Evolutionary conservation across 2,113 vertebrate species (phyloP).

Genomic region (Semnopithecus entellus): DNA sequence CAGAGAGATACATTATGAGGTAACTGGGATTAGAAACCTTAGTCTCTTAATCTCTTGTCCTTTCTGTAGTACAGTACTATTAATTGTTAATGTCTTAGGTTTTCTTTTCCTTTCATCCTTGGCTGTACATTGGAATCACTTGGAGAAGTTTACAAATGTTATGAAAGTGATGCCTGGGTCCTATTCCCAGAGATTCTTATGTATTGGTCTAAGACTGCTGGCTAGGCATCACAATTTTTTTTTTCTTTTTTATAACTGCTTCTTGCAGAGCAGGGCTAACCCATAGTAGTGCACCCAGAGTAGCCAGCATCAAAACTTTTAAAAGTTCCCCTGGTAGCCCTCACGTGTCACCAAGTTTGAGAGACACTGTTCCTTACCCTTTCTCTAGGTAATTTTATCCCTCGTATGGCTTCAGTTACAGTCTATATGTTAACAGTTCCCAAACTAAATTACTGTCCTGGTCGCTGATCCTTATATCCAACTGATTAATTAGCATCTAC

Average conservation of each 20-base stretch:
- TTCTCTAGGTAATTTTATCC: conserved; percentile 10
- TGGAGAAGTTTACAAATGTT: not conserved
- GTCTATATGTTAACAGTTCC: not conserved
- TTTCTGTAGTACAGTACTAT: not conserved
- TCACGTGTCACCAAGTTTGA: not conserved
- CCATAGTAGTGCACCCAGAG: too few species aligned
- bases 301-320: not conserved
- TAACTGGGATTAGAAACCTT: not conserved
- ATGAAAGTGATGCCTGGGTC: not conserved
- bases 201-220: not conserved
- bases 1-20: not conserved
- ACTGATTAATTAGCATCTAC: not conserved
- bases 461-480: not conserved
- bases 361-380: not conserved
- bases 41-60: not conserved
- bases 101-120: not conserved
- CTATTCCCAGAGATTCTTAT: too few species aligned
- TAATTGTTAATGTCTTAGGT: not conserved
- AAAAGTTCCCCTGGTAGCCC: not conserved
- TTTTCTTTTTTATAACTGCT: too few species aligned
- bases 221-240: not conserved
- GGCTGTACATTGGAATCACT: not conserved
- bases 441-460: not conserved
- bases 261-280: too few species aligned
- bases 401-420: not conserved